phyloP scores from a whole-genome alignment of 2,888 invertebrate genomes.

The Lamellibrachia columna region DNA sequence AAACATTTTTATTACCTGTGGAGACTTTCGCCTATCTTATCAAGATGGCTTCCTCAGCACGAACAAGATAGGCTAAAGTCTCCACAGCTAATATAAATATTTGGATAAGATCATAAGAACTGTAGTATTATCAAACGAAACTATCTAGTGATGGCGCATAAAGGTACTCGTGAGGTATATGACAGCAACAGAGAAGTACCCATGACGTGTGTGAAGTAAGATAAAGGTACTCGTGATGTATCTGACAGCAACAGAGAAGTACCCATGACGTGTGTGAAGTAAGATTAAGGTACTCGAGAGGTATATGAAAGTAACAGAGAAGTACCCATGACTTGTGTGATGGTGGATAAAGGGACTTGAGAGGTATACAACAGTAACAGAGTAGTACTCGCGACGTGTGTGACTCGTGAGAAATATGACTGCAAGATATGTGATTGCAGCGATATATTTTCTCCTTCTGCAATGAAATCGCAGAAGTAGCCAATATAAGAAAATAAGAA shows the following conservation, averaged over 20 bases:
- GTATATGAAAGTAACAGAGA: neutral
- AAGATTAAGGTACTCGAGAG: neutral
- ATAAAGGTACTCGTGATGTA: neutral
- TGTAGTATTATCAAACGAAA: too few relatives aligned
- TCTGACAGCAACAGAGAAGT: neutral
- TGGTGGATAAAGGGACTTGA: neutral
- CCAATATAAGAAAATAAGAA: neutral
- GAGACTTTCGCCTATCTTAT: too few relatives aligned
- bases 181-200: neutral
- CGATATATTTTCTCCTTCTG: neutral
- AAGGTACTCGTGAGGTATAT: neutral
- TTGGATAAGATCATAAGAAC: too few relatives aligned
- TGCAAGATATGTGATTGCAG: neutral
- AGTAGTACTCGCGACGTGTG: neutral
- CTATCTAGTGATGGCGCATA: too few relatives aligned
- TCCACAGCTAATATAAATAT: too few relatives aligned
- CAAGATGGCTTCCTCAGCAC: too few relatives aligned
- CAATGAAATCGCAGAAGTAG: neutral
- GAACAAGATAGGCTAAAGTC: too few relatives aligned
- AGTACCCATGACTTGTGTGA: neutral
- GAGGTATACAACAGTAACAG: neutral
- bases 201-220: neutral
- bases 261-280: neutral
- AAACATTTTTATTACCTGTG: too few relatives aligned
- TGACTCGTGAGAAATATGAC: neutral